A percentile compares a stretch with the other conserved stretches of the same genome.
phyloP scores from a whole-genome alignment of 1,140 invertebrate species.

The Vollenhovia emeryi region DNA sequence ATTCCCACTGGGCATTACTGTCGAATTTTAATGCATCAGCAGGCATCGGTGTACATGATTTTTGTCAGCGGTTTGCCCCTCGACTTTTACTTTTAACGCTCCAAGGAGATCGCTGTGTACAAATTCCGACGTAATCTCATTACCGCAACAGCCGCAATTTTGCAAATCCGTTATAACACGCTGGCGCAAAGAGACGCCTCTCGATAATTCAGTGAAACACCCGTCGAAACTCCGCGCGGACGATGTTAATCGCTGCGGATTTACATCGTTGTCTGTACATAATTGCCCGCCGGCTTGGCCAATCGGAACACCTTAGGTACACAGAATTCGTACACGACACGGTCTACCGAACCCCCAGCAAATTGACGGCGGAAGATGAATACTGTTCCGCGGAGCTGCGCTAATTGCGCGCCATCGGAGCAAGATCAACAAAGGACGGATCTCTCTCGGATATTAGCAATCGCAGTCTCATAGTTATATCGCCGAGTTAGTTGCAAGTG shows the following conservation, averaged over 20 bases:
- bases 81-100: background rate
- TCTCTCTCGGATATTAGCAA: slow-evolving; percentile 44
- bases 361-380: slow-evolving; percentile 62
- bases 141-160: slow-evolving; percentile 2
- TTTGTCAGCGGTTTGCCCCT: too few species aligned
- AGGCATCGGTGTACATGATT: too few species aligned
- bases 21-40: too few species aligned
- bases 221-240: slow-evolving; percentile 1
- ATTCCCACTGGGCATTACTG: too few species aligned
- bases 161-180: slow-evolving; percentile 15
- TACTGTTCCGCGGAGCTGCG: slow-evolving; percentile 42
- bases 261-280: slow-evolving; percentile 45
- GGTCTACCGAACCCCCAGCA: slow-evolving; percentile 51
- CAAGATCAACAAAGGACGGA: slow-evolving; percentile 54
- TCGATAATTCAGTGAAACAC: slow-evolving; percentile 24
- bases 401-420: slow-evolving; percentile 54
- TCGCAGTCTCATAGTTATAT: slow-evolving; percentile 57
- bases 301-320: slow-evolving; percentile 60
- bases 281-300: slow-evolving; percentile 23
- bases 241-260: slow-evolving; percentile 40
- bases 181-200: background rate
- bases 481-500: slow-evolving; percentile 25
- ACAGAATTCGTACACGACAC: slow-evolving; percentile 47
- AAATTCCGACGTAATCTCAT: slow-evolving; percentile 25
- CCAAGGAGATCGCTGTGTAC: background rate